Conservation (phyloP, 2,797 vertebrate species). For the Spinus olivaceus region DNA sequence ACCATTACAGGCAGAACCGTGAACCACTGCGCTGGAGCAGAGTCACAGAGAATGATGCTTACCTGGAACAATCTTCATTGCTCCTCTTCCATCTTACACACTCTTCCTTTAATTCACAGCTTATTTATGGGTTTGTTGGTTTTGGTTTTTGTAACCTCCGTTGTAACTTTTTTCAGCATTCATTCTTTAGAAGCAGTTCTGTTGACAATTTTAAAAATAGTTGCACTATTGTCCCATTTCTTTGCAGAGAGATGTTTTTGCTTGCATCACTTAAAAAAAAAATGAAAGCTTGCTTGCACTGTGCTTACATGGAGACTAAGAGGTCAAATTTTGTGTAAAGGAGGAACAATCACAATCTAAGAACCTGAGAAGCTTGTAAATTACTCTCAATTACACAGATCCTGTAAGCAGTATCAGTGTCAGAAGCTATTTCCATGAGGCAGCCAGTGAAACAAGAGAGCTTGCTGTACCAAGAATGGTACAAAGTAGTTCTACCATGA, state of each 20-base stretch:
- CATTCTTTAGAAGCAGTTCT: neutral
- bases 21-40: neutral
- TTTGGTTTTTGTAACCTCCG: neutral
- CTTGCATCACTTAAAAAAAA: neutral
- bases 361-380: slow-evolving; percentile 51
- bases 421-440: neutral
- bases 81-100: neutral
- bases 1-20: neutral
- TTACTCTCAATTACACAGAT: slow-evolving; percentile 40
- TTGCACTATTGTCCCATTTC: neutral
- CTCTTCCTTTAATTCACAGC: neutral
- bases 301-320: neutral
- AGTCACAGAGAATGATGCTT: neutral
- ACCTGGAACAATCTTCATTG: neutral
- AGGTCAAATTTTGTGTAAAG: neutral
- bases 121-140: neutral
- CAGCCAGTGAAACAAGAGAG: slow-evolving; percentile 31
- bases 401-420: slow-evolving; percentile 5
- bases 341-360: neutral
- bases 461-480: neutral
- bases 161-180: neutral
- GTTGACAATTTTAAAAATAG: neutral
- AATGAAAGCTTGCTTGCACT: neutral
- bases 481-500: neutral
- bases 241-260: neutral